Base-by-base conservation (phyloP, 2,113 vertebrate genomes). In the Corydoras maculifer region DNA sequence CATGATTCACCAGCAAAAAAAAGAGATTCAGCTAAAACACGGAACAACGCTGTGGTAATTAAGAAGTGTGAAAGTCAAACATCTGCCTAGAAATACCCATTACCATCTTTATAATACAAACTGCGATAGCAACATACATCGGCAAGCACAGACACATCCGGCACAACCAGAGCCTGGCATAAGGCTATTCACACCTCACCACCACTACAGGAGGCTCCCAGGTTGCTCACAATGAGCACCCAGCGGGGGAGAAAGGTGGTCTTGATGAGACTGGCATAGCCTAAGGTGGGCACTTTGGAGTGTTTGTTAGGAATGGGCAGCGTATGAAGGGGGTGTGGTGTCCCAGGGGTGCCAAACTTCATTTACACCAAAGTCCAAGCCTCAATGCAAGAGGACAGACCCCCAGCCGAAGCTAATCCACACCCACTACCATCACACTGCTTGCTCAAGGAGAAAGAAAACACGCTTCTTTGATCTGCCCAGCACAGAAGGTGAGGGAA, bases 171-270 rank as follows among this genome's bases (percentile, higher is more conserved):
- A 60, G 61, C 65, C 68, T 49, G 12, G 53, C 50, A 68, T 68
- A 58, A 80, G 71, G 69, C 77, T 78, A 80, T 78, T 80, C 77
- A 75, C 80, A 79, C 78, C 70, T 75, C 74, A 60, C 48, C 74
- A 59, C 71, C 74, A 53, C 66, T 49, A 65, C 76, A 82, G 82
- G 75, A 80, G 73, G 58, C 48, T 63, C 63, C 60, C n/a, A 67
- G 70, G 65, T 65, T 72, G 54, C 15, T 64, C 68, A 59, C 78
- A 77, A 79, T 72, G 57, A 68, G 63, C 58, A 49, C 69, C 43
- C 71, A 72, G 73, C 77, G 65, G 65, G 74, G 77, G 55, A 32
- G 64, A 77, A 51, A 60, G 73, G 70, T 74, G 72, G 72, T 74
- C 72, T 68, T 78, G 76, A 82, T 80, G 72, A 76, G 59, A 65